Percentiles rank a stretch among this genome's conserved stretches.
Conservation (phyloP, 2,113 vertebrate genomes). For the Dolichotis patagonum region DNA sequence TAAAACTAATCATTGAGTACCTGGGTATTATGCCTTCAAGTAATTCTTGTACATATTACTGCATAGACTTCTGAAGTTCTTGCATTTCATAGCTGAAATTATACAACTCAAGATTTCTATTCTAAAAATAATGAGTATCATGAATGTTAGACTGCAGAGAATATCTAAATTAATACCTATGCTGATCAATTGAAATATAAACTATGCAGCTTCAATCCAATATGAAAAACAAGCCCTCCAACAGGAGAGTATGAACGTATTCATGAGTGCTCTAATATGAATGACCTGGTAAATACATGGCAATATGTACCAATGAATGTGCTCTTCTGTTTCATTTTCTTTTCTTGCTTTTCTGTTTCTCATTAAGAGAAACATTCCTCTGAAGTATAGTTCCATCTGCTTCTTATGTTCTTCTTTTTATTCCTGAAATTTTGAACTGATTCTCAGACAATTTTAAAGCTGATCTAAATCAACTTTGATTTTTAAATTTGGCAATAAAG, state of each 20-base stretch:
- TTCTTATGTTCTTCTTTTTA: slow-evolving; percentile 75
- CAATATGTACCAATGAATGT: slow-evolving; percentile 24
- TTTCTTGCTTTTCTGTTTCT: slow-evolving; percentile 64
- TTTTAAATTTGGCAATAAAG: slow-evolving; percentile 30
- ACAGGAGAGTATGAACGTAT: slow-evolving; percentile 20
- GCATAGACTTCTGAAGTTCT: not conserved
- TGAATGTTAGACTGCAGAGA: not conserved
- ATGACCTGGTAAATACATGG: not conserved
- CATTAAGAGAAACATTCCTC: slow-evolving; percentile 65
- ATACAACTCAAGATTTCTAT: not conserved
- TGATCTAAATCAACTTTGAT: slow-evolving; percentile 33
- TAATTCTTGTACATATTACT: not conserved
- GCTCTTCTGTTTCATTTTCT: slow-evolving; percentile 45
- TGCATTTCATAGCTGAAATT: not conserved
- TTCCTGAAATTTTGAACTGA: slow-evolving; percentile 44
- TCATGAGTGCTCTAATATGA: slow-evolving; percentile 60
- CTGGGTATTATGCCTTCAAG: not conserved
- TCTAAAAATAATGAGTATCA: not conserved
- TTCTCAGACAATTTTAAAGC: slow-evolving; percentile 68
- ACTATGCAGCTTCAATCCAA: not conserved
- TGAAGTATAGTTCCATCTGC: slow-evolving; percentile 53
- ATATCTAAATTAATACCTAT: not conserved
- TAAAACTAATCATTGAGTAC: not conserved
- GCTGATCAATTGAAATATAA: slow-evolving; percentile 23
- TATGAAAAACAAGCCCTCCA: not conserved